Evolutionary conservation across 2,888 invertebrate species (phyloP).

Genomic region (Rambutsinella grinnellia): DNA sequence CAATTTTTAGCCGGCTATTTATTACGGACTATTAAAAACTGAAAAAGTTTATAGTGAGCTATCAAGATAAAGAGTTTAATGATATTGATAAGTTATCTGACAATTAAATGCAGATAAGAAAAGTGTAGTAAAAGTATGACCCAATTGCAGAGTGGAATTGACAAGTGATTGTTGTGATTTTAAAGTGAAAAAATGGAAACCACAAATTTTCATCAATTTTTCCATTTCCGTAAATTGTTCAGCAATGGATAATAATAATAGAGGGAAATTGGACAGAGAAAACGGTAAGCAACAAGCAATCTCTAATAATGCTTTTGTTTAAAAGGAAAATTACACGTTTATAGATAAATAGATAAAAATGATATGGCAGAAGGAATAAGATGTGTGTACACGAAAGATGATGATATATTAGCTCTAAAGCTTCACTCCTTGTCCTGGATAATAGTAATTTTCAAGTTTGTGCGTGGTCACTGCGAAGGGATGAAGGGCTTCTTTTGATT

Average conservation of each 20-base stretch:
- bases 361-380: neutral
- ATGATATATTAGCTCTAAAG: constrained; percentile 4
- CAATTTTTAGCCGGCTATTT: neutral
- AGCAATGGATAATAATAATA: constrained; percentile 5
- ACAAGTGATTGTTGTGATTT: neutral
- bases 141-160: neutral
- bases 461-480: neutral
- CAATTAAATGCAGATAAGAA: no score
- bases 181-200: constrained; percentile 23
- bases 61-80: no score
- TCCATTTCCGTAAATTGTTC: neutral
- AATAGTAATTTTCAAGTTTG: neutral
- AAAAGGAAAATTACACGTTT: constrained; percentile 41
- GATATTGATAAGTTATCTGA: no score
- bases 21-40: neutral
- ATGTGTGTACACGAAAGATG: neutral
- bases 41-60: neutral
- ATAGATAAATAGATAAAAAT: constrained; percentile 46
- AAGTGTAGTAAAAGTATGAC: no score
- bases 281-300: constrained; percentile 32
- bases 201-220: constrained; percentile 5
- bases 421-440: no score
- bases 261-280: neutral
- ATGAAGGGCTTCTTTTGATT: no score
- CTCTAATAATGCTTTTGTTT: no score